Base-by-base conservation (phyloP, 2,888 invertebrate genomes). In the Limnephilus lunatus region DNA sequence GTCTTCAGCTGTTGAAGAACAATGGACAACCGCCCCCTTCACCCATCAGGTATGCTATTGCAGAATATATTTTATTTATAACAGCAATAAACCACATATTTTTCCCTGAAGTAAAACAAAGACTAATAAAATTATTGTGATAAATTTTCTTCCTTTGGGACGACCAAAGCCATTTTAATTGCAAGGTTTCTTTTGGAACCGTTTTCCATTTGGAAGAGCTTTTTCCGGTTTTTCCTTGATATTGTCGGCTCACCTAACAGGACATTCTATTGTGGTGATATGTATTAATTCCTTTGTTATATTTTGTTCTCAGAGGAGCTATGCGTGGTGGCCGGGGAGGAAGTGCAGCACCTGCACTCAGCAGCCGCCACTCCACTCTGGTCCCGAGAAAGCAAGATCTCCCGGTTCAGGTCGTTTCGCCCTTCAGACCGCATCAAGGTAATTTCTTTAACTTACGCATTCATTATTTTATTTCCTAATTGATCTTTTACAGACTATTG, bases 351-450 rank as follows among this genome's bases (percentile, higher is more conserved):
- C 7, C 68, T n/a, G 88, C 87, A 44, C 44, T 44, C 44, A 44
- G 44, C n/a, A 80, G 83, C 9, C n/a, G 31, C n/a, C 85, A 90
- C n/a, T 90, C 91, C 81, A 90, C 90, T n/a, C 87, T 91, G 12
- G 86, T 89, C 9, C 90, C 89, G 15, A 91, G 93, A 48, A 93
- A 92, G 91, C 92, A 89, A 44, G 92, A 93, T 11, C 94, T 96
- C 93, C 96, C 96, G 9, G 95, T 96, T 35, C 96, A 96, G 94
- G 94, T 96, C 94, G 96, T 96, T 83, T 95, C 95, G 68, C 96
- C 96, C 0, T 95, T 96, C 95, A 96, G 96, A 94, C 94, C 95
- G 31, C 95, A 95, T 91, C 95, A 94, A 91, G 93, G 92, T 93
- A 39, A 82, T 44, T 89, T 80, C 14, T 88, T 85, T n/a, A 35